These are phyloP conservation scores for Helicorthomorpha holstii DNA, from an alignment of 1,140 invertebrate species.

Conservation along the genomic window DNA sequence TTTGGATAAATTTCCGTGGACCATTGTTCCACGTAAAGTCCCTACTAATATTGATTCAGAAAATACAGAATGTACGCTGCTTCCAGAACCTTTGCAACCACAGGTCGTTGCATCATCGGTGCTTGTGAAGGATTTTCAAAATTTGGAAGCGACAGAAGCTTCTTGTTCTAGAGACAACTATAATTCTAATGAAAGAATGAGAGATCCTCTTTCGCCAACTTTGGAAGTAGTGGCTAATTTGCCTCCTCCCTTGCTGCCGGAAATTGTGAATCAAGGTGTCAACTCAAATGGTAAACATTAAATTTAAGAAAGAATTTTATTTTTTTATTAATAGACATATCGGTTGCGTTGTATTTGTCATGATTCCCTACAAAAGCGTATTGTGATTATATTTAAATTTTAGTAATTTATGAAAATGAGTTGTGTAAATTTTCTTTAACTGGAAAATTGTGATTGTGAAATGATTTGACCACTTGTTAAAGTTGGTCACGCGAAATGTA, in stretches of 20 bases:
- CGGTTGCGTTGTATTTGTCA: too few species aligned
- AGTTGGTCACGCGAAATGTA: too few species aligned
- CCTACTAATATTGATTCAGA: slow-evolving; percentile 39
- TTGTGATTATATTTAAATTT: too few species aligned
- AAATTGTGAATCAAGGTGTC: too few species aligned
- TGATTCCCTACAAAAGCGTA: too few species aligned
- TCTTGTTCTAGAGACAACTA: background rate
- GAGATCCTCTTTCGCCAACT: slow-evolving; percentile 12
- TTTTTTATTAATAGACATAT: too few species aligned
- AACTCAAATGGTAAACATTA: too few species aligned
- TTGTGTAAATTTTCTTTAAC: too few species aligned
- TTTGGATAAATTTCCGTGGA: slow-evolving; percentile 46
- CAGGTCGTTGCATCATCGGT: slow-evolving; percentile 1
- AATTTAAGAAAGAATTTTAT: too few species aligned
- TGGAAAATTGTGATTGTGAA: too few species aligned
- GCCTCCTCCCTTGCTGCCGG: slow-evolving; percentile 12
- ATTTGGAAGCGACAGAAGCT: slow-evolving; percentile 1
- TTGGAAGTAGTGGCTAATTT: slow-evolving; percentile 8
- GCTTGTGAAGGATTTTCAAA: slow-evolving; percentile 7
- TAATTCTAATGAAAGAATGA: background rate
- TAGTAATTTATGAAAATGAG: too few species aligned
- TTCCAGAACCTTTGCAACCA: slow-evolving; percentile 9
- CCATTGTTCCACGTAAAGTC: slow-evolving; percentile 43
- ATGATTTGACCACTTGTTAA: too few species aligned
- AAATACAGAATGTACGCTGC: slow-evolving; percentile 19